A percentile compares a stretch with the other conserved stretches of the same genome.
These are phyloP conservation scores for Cervus canadensis DNA, from an alignment of 2,113 vertebrate genomes.

Conservation along the genomic window DNA sequence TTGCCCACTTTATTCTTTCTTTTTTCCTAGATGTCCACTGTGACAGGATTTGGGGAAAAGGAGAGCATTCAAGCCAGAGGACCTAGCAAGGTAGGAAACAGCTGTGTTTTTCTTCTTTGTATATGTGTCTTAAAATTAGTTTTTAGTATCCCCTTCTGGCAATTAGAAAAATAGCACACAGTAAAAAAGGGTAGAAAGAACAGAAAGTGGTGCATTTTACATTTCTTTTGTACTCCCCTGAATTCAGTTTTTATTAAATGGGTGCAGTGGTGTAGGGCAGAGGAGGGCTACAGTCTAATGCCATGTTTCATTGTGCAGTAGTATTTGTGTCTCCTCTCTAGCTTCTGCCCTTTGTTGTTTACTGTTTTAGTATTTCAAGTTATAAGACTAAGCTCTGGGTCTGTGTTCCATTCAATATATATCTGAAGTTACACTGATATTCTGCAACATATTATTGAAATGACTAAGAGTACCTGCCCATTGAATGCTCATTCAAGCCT, in stretches of 20 bases:
- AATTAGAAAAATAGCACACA: neutral
- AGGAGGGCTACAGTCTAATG: too few species aligned
- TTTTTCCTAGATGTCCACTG: neutral
- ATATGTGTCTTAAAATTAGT: neutral
- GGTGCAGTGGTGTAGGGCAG: accelerated
- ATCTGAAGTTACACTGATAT: neutral
- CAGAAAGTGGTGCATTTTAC: accelerated
- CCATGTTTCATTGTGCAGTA: neutral
- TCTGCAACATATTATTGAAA: neutral
- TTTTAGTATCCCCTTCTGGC: neutral
- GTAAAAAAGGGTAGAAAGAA: neutral
- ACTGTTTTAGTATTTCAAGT: neutral
- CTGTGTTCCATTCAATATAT: neutral
- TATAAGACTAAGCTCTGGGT: neutral
- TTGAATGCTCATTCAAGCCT: neutral
- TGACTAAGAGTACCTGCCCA: neutral
- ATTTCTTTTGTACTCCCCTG: neutral
- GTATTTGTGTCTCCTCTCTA: neutral
- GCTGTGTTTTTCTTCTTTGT: neutral
- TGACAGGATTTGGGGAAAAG: neutral
- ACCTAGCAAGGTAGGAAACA: neutral
- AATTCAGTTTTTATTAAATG: neutral
- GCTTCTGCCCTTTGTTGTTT: neutral
- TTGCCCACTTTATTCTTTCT: neutral
- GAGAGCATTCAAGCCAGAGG: neutral